phyloP scores from a whole-genome alignment of 2,113 vertebrate species.

The human region DNA sequence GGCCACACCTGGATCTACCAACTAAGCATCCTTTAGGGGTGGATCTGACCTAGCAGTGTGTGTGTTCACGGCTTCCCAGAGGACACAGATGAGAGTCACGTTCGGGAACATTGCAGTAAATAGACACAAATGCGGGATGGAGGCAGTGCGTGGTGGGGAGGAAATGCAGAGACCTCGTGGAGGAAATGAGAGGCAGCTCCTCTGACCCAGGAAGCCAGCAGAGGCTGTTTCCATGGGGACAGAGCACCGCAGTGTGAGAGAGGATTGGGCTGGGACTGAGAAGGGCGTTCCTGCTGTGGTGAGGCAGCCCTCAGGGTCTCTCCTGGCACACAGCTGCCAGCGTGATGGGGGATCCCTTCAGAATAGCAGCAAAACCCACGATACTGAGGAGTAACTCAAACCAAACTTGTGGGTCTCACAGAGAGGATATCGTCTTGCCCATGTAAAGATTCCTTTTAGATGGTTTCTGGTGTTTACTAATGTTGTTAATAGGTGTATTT shows the following conservation, averaged over 20 bases:
- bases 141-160: too few species aligned
- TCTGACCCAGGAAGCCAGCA: too few species aligned
- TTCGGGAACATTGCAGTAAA: not conserved
- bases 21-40: not conserved
- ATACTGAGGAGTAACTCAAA: not conserved
- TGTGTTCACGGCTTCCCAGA: not conserved
- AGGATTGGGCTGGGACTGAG: rapidly evolving
- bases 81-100: not conserved
- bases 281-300: not conserved
- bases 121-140: rapidly evolving
- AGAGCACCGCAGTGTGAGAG: not conserved
- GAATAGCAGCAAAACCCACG: rapidly evolving
- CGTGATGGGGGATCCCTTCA: not conserved
- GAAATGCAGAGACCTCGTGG: rapidly evolving
- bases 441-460: not conserved
- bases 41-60: not conserved
- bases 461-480: not conserved
- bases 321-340: not conserved
- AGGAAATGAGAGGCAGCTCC: not conserved
- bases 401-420: rapidly evolving
- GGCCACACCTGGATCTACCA: not conserved
- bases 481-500: not conserved
- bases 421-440: not conserved
- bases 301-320: rapidly evolving
- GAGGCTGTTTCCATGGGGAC: not conserved